These are phyloP conservation scores for Brachionus paranguensis DNA, from an alignment of 1,140 invertebrate genomes.

Conservation along the genomic window DNA sequence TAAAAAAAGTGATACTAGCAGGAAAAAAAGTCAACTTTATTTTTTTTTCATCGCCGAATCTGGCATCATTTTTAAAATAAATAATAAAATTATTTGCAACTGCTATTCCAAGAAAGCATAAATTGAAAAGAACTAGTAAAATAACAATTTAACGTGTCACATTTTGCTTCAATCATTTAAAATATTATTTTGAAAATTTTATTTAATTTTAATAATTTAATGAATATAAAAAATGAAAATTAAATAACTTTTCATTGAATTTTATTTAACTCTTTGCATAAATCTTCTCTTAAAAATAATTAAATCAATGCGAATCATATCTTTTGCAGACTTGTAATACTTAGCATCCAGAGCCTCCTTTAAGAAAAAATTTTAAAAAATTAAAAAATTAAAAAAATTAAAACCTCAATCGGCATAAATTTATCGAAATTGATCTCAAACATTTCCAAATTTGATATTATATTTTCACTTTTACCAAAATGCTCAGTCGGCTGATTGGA, in stretches of 20 bases:
- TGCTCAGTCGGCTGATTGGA: background rate
- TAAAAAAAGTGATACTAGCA: no score
- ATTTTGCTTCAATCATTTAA: no score
- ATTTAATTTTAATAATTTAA: no score
- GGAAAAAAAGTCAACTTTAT: no score
- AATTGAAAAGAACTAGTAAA: no score
- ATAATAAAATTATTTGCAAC: no score
- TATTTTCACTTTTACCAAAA: background rate
- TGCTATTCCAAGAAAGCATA: no score
- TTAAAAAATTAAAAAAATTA: background rate
- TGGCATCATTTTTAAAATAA: no score
- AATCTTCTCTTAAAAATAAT: background rate
- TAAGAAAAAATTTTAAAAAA: background rate
- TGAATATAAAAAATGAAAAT: background rate
- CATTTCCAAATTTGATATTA: background rate
- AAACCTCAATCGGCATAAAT: background rate
- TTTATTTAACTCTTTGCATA: background rate
- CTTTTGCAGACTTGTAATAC: background rate
- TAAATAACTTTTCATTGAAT: background rate
- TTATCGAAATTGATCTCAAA: background rate
- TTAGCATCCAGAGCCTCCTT: background rate
- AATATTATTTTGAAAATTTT: no score
- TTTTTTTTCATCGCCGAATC: no score
- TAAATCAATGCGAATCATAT: background rate
- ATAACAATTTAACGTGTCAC: no score